Conservation (phyloP, 1,140 invertebrate species). For the Heterodera carotae region DNA sequence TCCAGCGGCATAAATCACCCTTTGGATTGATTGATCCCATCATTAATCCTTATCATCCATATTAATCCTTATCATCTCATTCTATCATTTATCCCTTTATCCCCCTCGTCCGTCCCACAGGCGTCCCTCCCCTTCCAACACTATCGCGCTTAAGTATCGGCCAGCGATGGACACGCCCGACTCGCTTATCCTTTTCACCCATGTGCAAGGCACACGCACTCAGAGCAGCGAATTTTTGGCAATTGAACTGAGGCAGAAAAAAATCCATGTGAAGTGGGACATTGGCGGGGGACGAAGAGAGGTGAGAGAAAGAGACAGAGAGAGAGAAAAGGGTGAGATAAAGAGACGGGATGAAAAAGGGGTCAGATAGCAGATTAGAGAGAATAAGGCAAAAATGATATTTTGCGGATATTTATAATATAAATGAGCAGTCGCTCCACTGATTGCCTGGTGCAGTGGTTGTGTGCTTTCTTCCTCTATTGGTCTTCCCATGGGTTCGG, state of each 20-base stretch:
- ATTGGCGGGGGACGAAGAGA: constrained; percentile 56
- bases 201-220: constrained; percentile 58
- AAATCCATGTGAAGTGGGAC: constrained; percentile 63
- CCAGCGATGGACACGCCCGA: constrained; percentile 58
- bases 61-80: no score
- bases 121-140: constrained; percentile 56
- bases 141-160: constrained; percentile 57
- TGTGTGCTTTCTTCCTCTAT: neutral
- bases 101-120: neutral
- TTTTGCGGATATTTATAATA: neutral
- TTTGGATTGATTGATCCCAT: no score
- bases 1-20: no score
- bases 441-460: neutral
- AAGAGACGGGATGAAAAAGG: neutral
- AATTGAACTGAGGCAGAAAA: constrained; percentile 56
- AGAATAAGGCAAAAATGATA: neutral
- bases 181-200: constrained; percentile 55
- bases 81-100: neutral
- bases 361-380: neutral
- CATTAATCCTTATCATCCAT: no score
- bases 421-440: no score
- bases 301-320: neutral
- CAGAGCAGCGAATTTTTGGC: constrained; percentile 61
- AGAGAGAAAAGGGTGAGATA: neutral
- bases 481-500: neutral